Conservation (phyloP, 2,888 invertebrate genomes). For the Pachliopta kotzebuea region DNA sequence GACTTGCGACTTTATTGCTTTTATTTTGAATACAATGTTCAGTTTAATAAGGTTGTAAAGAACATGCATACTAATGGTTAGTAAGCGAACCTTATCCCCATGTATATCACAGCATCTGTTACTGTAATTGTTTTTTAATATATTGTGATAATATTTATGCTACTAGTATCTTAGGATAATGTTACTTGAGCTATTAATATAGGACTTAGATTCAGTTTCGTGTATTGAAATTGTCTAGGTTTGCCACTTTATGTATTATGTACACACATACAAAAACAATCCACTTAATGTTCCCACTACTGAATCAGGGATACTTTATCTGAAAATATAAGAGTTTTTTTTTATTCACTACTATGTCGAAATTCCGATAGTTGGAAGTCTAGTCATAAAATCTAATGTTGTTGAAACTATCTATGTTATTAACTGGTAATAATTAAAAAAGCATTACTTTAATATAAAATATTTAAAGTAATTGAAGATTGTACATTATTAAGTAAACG, state of each 20-base stretch:
- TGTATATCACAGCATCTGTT: conserved; percentile 19
- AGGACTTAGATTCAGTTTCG: not conserved
- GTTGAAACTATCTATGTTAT: too few relatives aligned
- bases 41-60: conserved; percentile 44
- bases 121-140: conserved; percentile 6
- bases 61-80: conserved; percentile 45
- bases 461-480: too few relatives aligned
- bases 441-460: too few relatives aligned
- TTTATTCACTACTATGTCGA: too few relatives aligned
- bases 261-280: too few relatives aligned
- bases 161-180: not conserved
- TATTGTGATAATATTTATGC: conserved; percentile 45
- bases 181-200: not conserved
- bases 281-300: too few relatives aligned
- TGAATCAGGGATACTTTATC: too few relatives aligned
- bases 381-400: too few relatives aligned
- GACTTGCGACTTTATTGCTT: conserved; percentile 60
- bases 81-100: conserved; percentile 30
- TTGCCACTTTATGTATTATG: not conserved
- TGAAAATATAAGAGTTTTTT: too few relatives aligned
- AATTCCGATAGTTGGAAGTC: too few relatives aligned
- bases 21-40: conserved; percentile 42
- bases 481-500: too few relatives aligned
- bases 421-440: too few relatives aligned
- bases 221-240: not conserved